These are phyloP conservation scores for Pardalotus punctatus DNA, from an alignment of 2,113 vertebrate genomes.

Conservation along the genomic window DNA sequence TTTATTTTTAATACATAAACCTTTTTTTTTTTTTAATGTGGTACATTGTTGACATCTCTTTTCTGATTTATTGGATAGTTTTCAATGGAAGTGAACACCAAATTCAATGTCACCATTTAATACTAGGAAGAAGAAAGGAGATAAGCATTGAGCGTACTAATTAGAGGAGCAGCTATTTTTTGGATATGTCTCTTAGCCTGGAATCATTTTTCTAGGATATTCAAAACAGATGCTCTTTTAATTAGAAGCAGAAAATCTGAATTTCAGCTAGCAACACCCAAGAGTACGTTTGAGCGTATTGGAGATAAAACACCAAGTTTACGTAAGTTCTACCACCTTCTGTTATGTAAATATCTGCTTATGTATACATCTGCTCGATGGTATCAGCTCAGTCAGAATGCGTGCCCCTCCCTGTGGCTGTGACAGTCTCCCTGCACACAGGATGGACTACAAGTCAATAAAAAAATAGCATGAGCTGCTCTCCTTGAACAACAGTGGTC, in stretches of 20 bases:
- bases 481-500: neutral
- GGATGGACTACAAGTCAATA: neutral
- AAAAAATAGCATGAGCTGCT: neutral
- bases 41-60: neutral
- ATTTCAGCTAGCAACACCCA: slow-evolving; percentile 10
- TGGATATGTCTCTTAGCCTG: neutral
- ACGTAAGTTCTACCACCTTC: neutral
- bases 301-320: slow-evolving; percentile 12
- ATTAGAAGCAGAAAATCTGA: slow-evolving; percentile 46
- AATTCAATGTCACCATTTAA: neutral
- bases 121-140: neutral
- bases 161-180: slow-evolving; percentile 32
- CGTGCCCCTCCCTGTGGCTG: neutral
- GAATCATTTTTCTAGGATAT: neutral
- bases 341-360: slow-evolving; percentile 36
- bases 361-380: neutral
- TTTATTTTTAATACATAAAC: neutral
- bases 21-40: neutral
- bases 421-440: neutral
- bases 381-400: neutral
- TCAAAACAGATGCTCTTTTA: slow-evolving; percentile 62
- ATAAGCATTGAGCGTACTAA: neutral
- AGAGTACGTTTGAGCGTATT: neutral
- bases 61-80: neutral
- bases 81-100: neutral